Evolutionary conservation across 2,888 invertebrate species (phyloP).

Genomic region (Lumbricus terrestris): DNA sequence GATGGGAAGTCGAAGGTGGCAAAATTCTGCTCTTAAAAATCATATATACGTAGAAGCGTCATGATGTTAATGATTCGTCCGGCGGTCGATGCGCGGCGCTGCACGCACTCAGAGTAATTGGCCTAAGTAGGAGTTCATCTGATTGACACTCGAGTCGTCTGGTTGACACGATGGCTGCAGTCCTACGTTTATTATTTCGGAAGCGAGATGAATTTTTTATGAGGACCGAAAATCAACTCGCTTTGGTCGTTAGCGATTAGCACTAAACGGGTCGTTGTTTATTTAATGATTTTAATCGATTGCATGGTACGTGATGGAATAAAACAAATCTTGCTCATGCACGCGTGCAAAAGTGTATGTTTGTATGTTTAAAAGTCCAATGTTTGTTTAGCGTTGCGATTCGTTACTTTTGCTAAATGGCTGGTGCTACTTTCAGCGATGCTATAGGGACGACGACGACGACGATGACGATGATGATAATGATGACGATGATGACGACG

Average conservation of each 20-base stretch:
- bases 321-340: not conserved
- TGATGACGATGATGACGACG: constrained; percentile 23
- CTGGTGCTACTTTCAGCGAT: not conserved
- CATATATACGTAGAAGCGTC: not conserved
- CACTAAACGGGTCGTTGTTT: too few species aligned
- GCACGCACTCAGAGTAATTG: not conserved
- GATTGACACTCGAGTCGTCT: not conserved
- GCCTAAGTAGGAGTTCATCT: too few species aligned
- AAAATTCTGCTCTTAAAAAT: not conserved
- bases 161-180: not conserved
- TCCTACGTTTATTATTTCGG: not conserved
- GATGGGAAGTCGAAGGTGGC: not conserved
- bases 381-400: not conserved
- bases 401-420: not conserved
- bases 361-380: not conserved
- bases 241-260: too few species aligned
- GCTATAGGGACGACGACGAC: not conserved
- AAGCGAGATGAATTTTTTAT: not conserved
- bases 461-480: constrained; percentile 8
- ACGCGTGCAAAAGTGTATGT: not conserved
- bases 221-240: not conserved
- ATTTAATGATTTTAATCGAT: too few species aligned
- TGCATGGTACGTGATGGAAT: not conserved
- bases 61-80: not conserved
- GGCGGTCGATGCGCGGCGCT: not conserved